Conservation (phyloP, 2,113 vertebrate species). For the Apteryx mantelli region DNA sequence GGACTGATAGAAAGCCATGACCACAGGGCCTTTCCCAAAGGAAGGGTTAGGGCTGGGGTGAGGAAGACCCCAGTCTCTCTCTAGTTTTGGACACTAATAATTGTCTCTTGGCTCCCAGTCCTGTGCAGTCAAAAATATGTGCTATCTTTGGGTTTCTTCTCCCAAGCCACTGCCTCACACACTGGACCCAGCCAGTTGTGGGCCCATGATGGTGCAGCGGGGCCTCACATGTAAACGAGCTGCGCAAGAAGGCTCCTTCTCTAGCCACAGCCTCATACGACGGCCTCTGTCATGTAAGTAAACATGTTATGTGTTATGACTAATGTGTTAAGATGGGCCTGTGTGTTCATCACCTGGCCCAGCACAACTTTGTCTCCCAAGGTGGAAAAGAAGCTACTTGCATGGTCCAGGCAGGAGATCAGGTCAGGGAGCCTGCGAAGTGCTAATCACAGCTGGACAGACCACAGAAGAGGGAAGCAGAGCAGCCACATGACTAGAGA, state of each 20-base stretch:
- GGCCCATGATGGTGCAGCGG: fast-evolving
- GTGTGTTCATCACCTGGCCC: fast-evolving
- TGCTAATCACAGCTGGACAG: not conserved
- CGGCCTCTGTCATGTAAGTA: not conserved
- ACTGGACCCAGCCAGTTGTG: not conserved
- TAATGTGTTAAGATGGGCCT: not conserved
- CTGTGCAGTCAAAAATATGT: not conserved
- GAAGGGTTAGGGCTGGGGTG: not conserved
- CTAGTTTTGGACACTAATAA: not conserved
- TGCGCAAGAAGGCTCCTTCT: not conserved
- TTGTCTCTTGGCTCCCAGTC: not conserved
- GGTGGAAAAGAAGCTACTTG: not conserved
- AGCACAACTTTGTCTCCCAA: fast-evolving
- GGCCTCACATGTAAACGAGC: not conserved
- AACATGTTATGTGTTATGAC: fast-evolving
- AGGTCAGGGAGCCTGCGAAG: not conserved
- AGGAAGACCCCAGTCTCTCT: not conserved
- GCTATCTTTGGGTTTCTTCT: not conserved
- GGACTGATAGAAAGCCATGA: not conserved
- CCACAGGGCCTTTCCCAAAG: not conserved
- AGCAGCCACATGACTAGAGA: not conserved
- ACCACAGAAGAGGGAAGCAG: not conserved
- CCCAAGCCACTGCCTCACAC: not conserved
- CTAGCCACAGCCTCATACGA: too few species aligned
- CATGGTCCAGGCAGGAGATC: not conserved